phyloP scores from a whole-genome alignment of 2,113 vertebrate genomes.

The Coreoperca whiteheadi region DNA sequence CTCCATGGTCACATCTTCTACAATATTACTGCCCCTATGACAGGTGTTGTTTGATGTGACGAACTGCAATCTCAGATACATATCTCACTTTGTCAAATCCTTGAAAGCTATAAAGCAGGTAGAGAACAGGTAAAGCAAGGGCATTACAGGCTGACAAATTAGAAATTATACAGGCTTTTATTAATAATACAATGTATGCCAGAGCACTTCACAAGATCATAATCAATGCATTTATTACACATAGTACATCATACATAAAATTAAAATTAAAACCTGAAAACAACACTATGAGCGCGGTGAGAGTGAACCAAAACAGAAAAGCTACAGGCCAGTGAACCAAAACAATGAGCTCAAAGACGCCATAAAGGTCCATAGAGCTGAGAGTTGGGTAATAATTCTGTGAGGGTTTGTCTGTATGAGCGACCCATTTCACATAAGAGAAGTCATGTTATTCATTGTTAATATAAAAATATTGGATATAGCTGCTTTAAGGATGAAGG shows the following conservation, averaged over 20 bases:
- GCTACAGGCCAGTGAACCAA: too few relatives aligned
- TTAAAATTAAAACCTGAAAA: background rate
- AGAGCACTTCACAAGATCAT: background rate
- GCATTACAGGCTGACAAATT: background rate
- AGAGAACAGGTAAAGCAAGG: background rate
- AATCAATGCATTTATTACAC: slow-evolving; percentile 7
- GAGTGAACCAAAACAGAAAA: too few relatives aligned
- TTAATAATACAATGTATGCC: slow-evolving; percentile 20
- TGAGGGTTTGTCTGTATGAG: too few relatives aligned
- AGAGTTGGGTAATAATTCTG: too few relatives aligned
- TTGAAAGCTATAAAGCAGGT: background rate
- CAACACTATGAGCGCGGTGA: too few relatives aligned
- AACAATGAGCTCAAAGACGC: too few relatives aligned
- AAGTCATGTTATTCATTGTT: background rate
- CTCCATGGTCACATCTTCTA: background rate
- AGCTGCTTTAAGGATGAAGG: too few relatives aligned
- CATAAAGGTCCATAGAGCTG: too few relatives aligned
- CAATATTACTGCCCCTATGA: background rate
- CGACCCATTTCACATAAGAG: too few relatives aligned
- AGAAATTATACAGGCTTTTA: slow-evolving; percentile 12
- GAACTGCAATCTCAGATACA: background rate
- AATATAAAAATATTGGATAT: background rate
- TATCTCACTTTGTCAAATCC: background rate
- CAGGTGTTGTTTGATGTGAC: background rate
- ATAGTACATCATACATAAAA: slow-evolving; percentile 6